Conservation (phyloP, 2,113 vertebrate genomes). For the Ginglymostoma cirratum region DNA sequence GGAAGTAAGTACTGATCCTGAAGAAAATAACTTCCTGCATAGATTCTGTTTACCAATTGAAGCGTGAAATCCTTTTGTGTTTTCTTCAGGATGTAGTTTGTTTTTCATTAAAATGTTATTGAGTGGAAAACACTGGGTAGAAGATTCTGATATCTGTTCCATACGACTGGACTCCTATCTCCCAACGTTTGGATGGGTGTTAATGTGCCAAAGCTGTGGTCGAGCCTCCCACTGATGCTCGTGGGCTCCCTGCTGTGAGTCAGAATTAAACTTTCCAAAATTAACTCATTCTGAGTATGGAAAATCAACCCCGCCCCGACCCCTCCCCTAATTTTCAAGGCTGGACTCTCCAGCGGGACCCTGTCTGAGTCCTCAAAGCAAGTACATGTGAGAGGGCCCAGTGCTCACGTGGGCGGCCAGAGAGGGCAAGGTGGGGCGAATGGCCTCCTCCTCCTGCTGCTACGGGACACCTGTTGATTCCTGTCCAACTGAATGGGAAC, state of each 20-base stretch:
- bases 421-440: no score
- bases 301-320: background rate
- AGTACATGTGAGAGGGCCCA: no score
- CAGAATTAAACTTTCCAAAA: background rate
- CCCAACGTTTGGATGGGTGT: background rate
- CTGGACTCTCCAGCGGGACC: no score
- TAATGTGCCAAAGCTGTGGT: background rate
- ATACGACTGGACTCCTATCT: background rate
- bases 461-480: no score
- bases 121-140: background rate
- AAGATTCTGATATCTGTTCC: background rate
- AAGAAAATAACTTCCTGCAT: background rate
- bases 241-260: background rate
- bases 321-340: background rate
- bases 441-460: no score
- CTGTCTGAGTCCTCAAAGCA: no score
- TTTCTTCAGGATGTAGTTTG: background rate
- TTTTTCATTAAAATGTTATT: background rate
- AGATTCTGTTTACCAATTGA: background rate
- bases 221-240: background rate
- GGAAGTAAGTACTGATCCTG: conserved; percentile 69
- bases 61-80: background rate
- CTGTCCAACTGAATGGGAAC: background rate
- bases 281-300: background rate
- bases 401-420: no score